Evolutionary conservation across 1,140 invertebrate species (phyloP).

Genomic region (Adoxophyes honmai): DNA sequence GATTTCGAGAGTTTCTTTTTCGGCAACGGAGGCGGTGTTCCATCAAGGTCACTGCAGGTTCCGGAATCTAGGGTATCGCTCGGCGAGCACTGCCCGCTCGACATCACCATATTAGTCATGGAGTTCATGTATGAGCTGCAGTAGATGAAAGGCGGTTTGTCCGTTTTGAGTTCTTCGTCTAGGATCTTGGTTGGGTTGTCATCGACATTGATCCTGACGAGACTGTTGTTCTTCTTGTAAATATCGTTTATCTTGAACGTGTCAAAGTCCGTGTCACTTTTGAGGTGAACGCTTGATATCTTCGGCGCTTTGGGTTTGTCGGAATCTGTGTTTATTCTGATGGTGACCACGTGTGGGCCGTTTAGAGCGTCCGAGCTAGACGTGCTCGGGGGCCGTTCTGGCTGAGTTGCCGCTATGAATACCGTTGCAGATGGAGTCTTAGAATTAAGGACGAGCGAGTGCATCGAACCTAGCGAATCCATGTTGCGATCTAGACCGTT

Average conservation of each 20-base stretch:
- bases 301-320: constrained; percentile 72
- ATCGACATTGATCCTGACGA: constrained; percentile 57
- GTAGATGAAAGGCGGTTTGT: constrained; percentile 66
- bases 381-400: constrained; percentile 66
- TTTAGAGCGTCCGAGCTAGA: constrained; percentile 57
- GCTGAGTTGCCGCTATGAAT: constrained; percentile 78
- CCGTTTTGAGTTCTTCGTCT: constrained; percentile 58
- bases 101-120: constrained; percentile 79
- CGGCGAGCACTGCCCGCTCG: constrained; percentile 87
- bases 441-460: constrained; percentile 75
- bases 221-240: constrained; percentile 56
- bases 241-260: constrained; percentile 57
- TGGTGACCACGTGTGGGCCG: constrained; percentile 81
- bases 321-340: constrained; percentile 80
- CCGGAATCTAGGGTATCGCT: constrained; percentile 88
- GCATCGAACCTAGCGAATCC: constrained; percentile 72
- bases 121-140: constrained; percentile 66
- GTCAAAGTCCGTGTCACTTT: constrained; percentile 64
- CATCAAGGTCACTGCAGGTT: constrained; percentile 88
- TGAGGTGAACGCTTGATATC: constrained; percentile 70
- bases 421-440: constrained; percentile 78
- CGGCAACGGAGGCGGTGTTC: constrained; percentile 83
- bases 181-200: constrained; percentile 58
- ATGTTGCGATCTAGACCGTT: constrained; percentile 52
- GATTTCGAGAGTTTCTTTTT: constrained; percentile 80